Evolutionary conservation across 1,140 invertebrate species (phyloP).

Genomic region (Brachionus rotundiformis): DNA sequence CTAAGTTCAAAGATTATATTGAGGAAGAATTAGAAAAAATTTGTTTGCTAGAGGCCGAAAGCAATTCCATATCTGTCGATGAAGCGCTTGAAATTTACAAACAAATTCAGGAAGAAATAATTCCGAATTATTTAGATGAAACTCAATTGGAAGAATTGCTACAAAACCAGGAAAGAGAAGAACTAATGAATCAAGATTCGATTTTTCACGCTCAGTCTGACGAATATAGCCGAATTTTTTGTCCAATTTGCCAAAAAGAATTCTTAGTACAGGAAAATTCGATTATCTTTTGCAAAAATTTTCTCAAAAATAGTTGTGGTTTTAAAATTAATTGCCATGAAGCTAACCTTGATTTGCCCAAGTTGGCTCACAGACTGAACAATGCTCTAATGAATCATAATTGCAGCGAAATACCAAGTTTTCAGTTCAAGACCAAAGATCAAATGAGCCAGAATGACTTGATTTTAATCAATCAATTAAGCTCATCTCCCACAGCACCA

Average conservation of each 20-base stretch:
- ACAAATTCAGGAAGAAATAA: slow-evolving; percentile 48
- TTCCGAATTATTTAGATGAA: slow-evolving; percentile 11
- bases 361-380: not conserved
- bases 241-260: slow-evolving; percentile 49
- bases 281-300: slow-evolving; percentile 15
- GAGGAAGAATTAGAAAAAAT: slow-evolving; percentile 50
- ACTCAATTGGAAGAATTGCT: slow-evolving; percentile 18
- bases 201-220: not conserved
- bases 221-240: slow-evolving; percentile 2
- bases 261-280: slow-evolving; percentile 18
- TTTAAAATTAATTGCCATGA: slow-evolving; percentile 33
- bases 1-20: slow-evolving; percentile 38
- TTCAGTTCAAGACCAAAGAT: slow-evolving; percentile 46
- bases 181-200: slow-evolving; percentile 15
- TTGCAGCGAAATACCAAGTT: slow-evolving; percentile 9
- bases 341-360: not conserved
- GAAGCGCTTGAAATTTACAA: slow-evolving; percentile 49
- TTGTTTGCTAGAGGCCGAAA: slow-evolving; percentile 45
- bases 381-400: not conserved
- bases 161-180: slow-evolving; percentile 33
- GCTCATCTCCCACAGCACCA: not conserved
- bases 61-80: slow-evolving; percentile 18
- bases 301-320: not conserved
- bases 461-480: slow-evolving; percentile 12
- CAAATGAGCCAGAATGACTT: slow-evolving; percentile 20